Conservation (phyloP, 2,797 vertebrate species). For the Acropternis orthonyx region DNA sequence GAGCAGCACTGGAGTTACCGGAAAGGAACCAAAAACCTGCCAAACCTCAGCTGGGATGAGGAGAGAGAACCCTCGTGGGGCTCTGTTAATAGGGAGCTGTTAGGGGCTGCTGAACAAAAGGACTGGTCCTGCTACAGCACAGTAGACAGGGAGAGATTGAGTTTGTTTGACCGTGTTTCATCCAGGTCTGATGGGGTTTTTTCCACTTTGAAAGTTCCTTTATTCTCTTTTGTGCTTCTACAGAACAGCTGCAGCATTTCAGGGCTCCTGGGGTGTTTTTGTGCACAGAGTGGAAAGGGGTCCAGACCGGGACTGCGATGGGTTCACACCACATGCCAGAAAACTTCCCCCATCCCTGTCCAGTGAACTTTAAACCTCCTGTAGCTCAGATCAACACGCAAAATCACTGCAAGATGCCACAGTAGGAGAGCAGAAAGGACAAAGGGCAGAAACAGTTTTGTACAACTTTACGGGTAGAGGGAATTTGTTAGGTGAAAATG, state of each 20-base stretch:
- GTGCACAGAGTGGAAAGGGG: neutral
- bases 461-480: neutral
- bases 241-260: neutral
- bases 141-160: neutral
- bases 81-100: neutral
- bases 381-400: neutral
- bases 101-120: constrained; percentile 1
- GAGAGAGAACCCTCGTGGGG: neutral
- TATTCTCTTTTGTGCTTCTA: neutral
- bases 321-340: neutral
- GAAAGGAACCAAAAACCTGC: neutral
- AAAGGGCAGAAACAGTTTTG: neutral
- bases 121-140: constrained; percentile 5
- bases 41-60: neutral
- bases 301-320: neutral
- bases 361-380: neutral
- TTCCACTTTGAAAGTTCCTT: constrained; percentile 30
- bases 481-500: neutral
- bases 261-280: neutral
- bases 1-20: neutral
- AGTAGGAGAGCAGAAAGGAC: neutral
- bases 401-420: neutral
- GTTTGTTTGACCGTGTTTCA: constrained; percentile 7
- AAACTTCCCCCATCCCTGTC: neutral
- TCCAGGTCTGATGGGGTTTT: neutral